Evolutionary conservation across 1,140 invertebrate genomes (phyloP).

Genomic region (Nixonia krombeini): DNA sequence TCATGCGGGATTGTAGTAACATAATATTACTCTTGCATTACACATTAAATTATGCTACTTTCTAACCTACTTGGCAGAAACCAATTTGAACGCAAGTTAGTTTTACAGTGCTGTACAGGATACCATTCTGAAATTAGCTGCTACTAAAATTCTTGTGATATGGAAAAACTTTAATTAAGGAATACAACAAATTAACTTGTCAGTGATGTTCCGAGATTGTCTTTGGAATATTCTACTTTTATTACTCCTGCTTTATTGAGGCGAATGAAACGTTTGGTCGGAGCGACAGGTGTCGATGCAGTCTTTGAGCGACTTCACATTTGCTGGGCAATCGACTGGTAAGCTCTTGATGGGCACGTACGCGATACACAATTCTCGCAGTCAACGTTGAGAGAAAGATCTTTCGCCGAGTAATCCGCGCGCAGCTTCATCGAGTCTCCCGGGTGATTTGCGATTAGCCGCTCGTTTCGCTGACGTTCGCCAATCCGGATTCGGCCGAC

Average conservation of each 20-base stretch:
- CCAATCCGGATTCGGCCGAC: slow-evolving; percentile 4
- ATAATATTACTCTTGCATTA: no score
- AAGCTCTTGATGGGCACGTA: slow-evolving; percentile 16
- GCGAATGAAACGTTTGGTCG: slow-evolving; percentile 15
- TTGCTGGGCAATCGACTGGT: slow-evolving; percentile 8
- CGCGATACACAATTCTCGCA: slow-evolving; percentile 19
- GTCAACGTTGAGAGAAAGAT: slow-evolving; percentile 8
- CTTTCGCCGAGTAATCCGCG: slow-evolving; percentile 4
- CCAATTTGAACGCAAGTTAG: no score
- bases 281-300: slow-evolving; percentile 39
- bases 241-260: not conserved
- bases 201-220: no score
- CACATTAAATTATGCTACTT: no score
- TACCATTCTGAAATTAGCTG: no score
- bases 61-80: no score
- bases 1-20: no score
- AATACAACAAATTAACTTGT: no score
- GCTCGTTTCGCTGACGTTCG: slow-evolving; percentile 17
- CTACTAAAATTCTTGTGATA: no score
- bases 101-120: no score
- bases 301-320: slow-evolving; percentile 5
- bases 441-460: slow-evolving; percentile 38
- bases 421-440: slow-evolving; percentile 14
- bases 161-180: no score
- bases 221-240: no score